These are phyloP conservation scores for Riparia riparia DNA, from an alignment of 2,113 vertebrate species.

Conservation along the genomic window DNA sequence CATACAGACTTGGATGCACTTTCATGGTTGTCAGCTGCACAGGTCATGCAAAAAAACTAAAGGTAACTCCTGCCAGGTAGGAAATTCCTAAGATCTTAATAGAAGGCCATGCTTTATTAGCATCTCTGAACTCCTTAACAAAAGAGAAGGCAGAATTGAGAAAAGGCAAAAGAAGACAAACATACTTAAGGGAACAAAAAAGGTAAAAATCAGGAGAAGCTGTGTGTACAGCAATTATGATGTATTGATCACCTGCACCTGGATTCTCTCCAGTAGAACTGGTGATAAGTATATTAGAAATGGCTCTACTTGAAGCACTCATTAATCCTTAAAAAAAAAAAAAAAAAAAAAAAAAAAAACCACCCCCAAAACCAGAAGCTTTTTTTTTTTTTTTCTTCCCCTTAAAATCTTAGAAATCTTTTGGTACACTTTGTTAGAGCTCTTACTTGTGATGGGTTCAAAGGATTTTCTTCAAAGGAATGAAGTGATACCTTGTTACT, in stretches of 20 bases:
- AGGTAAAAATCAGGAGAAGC: not conserved
- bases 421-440: not conserved
- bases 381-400: not conserved
- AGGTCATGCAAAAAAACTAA: not conserved
- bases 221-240: not conserved
- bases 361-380: too few relatives aligned
- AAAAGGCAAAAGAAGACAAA: too few relatives aligned
- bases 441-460: not conserved
- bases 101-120: not conserved
- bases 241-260: fast-evolving
- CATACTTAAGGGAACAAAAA: too few relatives aligned
- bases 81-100: not conserved
- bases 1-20: not conserved
- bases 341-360: not conserved
- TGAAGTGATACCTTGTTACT: not conserved
- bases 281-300: not conserved
- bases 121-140: not conserved
- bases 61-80: not conserved
- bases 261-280: not conserved
- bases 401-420: not conserved
- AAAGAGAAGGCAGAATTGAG: not conserved
- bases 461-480: not conserved
- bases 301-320: not conserved
- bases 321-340: fast-evolving
- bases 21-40: not conserved